phyloP scores from a whole-genome alignment of 2,888 invertebrate species.

The Rhamphomyia laevipes region DNA sequence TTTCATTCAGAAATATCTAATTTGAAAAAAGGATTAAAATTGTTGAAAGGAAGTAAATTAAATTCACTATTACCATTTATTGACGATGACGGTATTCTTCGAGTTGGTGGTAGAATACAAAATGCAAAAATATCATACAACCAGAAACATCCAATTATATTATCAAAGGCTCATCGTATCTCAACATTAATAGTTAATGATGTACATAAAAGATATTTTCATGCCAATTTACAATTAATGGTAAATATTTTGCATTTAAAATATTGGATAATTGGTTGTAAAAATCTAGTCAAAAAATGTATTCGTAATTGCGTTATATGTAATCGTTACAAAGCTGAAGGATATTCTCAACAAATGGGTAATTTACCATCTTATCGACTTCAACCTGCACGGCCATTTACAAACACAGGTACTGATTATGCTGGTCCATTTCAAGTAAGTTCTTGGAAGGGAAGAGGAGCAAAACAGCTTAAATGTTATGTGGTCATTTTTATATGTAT shows the following conservation, averaged over 20 bases:
- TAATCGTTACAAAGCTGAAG: background rate
- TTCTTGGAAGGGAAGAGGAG: slow-evolving; percentile 5
- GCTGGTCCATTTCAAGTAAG: slow-evolving; percentile 11
- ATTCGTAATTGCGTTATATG: background rate
- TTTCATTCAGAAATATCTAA: too few species aligned
- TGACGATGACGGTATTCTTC: too few species aligned
- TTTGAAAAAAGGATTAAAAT: too few species aligned
- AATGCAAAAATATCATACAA: too few species aligned
- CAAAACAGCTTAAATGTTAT: slow-evolving; percentile 13
- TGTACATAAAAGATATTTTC: background rate
- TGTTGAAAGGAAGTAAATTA: too few species aligned
- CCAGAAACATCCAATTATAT: too few species aligned
- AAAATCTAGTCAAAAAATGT: background rate
- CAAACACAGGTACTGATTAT: slow-evolving; percentile 9
- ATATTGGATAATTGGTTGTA: background rate
- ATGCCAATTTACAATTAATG: background rate
- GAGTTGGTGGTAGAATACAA: too few species aligned
- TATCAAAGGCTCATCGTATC: too few species aligned
- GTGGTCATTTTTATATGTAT: slow-evolving; percentile 16
- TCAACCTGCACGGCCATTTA: slow-evolving; percentile 2
- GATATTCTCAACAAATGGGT: background rate
- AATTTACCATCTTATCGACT: background rate
- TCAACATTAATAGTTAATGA: too few species aligned
- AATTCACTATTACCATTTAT: too few species aligned
- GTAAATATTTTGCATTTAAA: background rate